Conservation (phyloP, 2,888 invertebrate genomes). For the Polyploca ridens region DNA sequence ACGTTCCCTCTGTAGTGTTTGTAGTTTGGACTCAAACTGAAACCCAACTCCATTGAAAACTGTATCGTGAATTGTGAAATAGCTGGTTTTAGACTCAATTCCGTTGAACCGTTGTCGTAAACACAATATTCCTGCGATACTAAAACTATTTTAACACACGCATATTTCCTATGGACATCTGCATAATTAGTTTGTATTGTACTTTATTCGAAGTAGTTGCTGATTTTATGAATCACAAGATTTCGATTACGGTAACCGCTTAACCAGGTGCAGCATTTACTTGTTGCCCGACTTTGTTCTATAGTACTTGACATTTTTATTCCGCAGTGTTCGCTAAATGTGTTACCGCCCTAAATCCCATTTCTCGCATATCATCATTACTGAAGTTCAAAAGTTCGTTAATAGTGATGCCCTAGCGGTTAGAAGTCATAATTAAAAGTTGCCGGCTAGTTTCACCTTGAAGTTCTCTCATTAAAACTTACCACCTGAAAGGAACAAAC, state of each 20-base stretch:
- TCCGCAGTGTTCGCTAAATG: constrained; percentile 24
- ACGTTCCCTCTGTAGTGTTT: not conserved
- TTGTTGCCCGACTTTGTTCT: no score
- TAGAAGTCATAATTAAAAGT: constrained; percentile 77
- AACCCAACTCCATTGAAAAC: not conserved
- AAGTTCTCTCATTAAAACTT: constrained; percentile 80
- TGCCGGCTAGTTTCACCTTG: constrained; percentile 72
- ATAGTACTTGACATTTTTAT: constrained; percentile 16
- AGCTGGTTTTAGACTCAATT: not conserved
- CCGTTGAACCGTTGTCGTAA: not conserved
- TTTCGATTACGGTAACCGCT: no score
- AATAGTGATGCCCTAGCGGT: constrained; percentile 58
- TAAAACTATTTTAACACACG: no score
- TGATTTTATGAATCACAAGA: not conserved
- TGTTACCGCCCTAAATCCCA: constrained; percentile 39
- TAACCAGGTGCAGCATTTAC: no score
- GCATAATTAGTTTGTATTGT: not conserved
- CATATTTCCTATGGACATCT: not conserved
- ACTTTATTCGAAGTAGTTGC: no score
- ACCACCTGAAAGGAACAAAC: constrained; percentile 70
- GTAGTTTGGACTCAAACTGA: not conserved
- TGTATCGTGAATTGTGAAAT: constrained; percentile 1
- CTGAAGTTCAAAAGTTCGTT: constrained; percentile 57
- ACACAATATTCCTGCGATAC: not conserved
- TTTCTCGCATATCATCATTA: constrained; percentile 63